These are phyloP conservation scores for Melanotus villosus DNA, from an alignment of 2,888 invertebrate genomes.

Conservation along the genomic window DNA sequence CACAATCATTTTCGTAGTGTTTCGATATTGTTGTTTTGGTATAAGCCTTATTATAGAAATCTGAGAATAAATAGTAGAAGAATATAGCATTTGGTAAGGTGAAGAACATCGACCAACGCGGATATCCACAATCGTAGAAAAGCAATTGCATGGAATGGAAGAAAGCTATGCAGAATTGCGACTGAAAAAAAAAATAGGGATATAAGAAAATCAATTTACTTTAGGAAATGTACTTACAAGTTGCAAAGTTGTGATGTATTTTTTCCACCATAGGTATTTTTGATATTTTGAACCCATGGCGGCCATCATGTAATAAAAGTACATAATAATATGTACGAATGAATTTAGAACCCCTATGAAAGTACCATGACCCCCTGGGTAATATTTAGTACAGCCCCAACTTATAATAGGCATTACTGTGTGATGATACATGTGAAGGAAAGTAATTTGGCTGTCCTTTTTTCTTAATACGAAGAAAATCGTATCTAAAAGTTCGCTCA, in stretches of 20 bases:
- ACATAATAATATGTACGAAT: slow-evolving; percentile 87
- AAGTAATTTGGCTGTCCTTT: slow-evolving; percentile 90
- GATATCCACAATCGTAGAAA: slow-evolving; percentile 91
- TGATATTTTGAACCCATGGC: slow-evolving; percentile 82
- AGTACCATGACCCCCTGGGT: slow-evolving; percentile 79
- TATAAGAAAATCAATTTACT: background rate
- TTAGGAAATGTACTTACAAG: slow-evolving; percentile 70
- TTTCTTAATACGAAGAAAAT: slow-evolving; percentile 95
- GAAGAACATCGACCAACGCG: slow-evolving; percentile 85
- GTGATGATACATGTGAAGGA: slow-evolving; percentile 94
- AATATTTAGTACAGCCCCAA: slow-evolving; percentile 94
- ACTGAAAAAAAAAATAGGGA: slow-evolving; percentile 70
- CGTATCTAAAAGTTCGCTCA: slow-evolving; percentile 91
- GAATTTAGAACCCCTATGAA: slow-evolving; percentile 82
- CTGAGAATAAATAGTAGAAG: slow-evolving; percentile 93
- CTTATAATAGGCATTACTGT: slow-evolving; percentile 95
- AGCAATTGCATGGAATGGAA: slow-evolving; percentile 88
- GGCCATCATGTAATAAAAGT: slow-evolving; percentile 83
- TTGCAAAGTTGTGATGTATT: slow-evolving; percentile 85
- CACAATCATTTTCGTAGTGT: no score
- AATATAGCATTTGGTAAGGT: slow-evolving; percentile 92
- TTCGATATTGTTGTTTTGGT: no score
- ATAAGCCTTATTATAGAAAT: slow-evolving; percentile 92
- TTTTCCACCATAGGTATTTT: slow-evolving; percentile 86
- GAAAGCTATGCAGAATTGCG: slow-evolving; percentile 92